A percentile compares a stretch with the other conserved stretches of the same genome.
phyloP scores from a whole-genome alignment of 2,888 invertebrate genomes.

The Cataglyphis cursor region DNA sequence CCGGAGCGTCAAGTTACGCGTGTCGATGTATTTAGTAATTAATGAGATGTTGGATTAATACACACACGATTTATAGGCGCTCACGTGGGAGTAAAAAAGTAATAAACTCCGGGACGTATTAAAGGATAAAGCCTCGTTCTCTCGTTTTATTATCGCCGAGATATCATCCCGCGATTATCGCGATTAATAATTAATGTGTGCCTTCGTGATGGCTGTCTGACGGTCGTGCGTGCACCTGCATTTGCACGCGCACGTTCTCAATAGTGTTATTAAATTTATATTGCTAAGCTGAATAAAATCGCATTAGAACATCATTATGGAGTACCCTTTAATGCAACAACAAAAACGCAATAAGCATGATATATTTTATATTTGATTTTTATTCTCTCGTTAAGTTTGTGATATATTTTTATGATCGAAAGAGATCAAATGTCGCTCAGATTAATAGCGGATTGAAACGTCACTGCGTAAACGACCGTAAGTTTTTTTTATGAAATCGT shows the following conservation, averaged over 20 bases:
- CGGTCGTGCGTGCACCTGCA: conserved; percentile 18
- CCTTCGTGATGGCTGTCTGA: conserved; percentile 30
- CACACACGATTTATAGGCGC: neutral
- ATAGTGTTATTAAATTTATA: conserved; percentile 41
- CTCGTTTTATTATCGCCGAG: conserved; percentile 35
- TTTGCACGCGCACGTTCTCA: conserved; percentile 24
- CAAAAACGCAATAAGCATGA: neutral
- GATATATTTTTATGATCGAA: neutral
- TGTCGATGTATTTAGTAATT: conserved; percentile 57
- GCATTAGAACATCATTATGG: conserved; percentile 22
- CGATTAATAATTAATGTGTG: conserved; percentile 49
- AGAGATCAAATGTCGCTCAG: neutral
- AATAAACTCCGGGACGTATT: conserved; percentile 4
- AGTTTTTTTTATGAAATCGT: neutral
- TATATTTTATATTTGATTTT: neutral
- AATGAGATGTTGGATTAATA: conserved; percentile 42
- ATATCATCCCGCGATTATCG: conserved; percentile 10
- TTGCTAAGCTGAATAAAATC: neutral
- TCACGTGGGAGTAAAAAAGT: neutral
- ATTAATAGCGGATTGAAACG: conserved; percentile 13
- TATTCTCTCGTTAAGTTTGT: neutral
- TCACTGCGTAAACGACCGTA: conserved; percentile 11
- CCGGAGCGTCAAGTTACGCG: conserved; percentile 48
- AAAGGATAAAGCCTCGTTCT: conserved; percentile 12
- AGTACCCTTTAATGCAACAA: conserved; percentile 3